Percentiles rank a stretch among this genome's conserved stretches.
Conservation (phyloP, 1,140 invertebrate species). For the Lepidotrigona ventralis region DNA sequence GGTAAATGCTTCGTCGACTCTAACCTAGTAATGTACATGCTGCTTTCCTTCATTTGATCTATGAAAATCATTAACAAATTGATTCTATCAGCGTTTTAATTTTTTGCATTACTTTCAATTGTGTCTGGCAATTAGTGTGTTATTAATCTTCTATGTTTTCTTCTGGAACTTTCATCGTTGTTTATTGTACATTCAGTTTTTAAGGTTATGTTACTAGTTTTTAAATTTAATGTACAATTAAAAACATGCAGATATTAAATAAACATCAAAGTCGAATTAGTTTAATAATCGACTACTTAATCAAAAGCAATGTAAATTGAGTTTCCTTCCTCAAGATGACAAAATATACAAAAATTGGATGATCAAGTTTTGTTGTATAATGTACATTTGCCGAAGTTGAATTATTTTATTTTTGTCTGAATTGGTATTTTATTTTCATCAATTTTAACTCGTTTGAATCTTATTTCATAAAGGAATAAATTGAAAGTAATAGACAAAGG, state of each 20-base stretch:
- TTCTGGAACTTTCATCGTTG: conserved; percentile 10
- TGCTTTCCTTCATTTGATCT: conserved; percentile 7
- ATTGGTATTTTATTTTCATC: not conserved
- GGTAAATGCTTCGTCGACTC: conserved; percentile 23
- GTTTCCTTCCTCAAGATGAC: not conserved
- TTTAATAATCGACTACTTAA: not conserved
- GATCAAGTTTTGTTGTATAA: not conserved
- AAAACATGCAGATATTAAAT: not conserved
- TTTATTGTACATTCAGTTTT: conserved; percentile 40
- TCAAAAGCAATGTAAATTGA: not conserved
- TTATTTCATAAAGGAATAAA: not conserved
- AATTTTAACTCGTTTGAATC: not conserved
- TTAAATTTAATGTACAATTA: conserved; percentile 11
- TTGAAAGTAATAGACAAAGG: not conserved
- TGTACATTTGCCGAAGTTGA: not conserved
- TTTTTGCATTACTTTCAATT: not conserved
- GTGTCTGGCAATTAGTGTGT: not conserved
- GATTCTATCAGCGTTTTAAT: not conserved
- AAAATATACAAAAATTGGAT: not conserved
- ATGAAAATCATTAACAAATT: not conserved
- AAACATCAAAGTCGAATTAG: not conserved
- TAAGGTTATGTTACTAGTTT: conserved; percentile 35
- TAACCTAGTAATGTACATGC: conserved; percentile 41
- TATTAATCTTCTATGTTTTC: not conserved
- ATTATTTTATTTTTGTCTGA: not conserved